Base-by-base conservation (phyloP, 2,888 invertebrate genomes). In the Apeira syringaria region DNA sequence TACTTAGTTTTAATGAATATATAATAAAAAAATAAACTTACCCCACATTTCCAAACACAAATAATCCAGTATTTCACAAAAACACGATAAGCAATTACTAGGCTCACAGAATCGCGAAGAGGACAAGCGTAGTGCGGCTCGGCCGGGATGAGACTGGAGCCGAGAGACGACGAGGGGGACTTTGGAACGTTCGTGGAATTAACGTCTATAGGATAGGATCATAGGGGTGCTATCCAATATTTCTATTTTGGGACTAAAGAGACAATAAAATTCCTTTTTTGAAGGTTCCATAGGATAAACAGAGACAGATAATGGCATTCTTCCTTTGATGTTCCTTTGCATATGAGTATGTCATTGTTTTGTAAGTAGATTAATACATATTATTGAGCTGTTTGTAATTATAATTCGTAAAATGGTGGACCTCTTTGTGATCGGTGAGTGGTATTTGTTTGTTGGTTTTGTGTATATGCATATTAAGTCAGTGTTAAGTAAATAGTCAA, bases 61-160 rank as follows among this genome's bases (percentile, higher is more conserved):
- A 27, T 27, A 50, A 49, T 41, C 46, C 44, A 37, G 35, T 15
- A 31, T 41, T 61, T 64, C 59, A 55, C 34, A 42, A 43, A 32
- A 56, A 51, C 56, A 59, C 56, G 61, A 57, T 53, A 54, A 0
- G 11, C 43, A 58, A 53, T 64, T 72, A 75, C 70, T 43, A 74
- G 74, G 72, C 39, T 20, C 28, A 25, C 17, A 40, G 35, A 47
- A 35, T n/a, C 4, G 18, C 32, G 33, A 38, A 27, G 35, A 44
- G 38, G 18, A 33, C 56, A 44, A 48, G 50, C 33, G 56, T n/a
- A 44, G 34, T 43, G 52, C 43, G 42, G 11, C 50, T 52, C 59
- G 53, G 64, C 53, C 61, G 60, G 53, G 53, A 47, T 22, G 40
- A 20, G 28, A 56, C 56, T 56, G 56, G 49, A 36, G 27, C 11